Conservation (phyloP, 2,888 invertebrate species). For the Amphipoea lucens region DNA sequence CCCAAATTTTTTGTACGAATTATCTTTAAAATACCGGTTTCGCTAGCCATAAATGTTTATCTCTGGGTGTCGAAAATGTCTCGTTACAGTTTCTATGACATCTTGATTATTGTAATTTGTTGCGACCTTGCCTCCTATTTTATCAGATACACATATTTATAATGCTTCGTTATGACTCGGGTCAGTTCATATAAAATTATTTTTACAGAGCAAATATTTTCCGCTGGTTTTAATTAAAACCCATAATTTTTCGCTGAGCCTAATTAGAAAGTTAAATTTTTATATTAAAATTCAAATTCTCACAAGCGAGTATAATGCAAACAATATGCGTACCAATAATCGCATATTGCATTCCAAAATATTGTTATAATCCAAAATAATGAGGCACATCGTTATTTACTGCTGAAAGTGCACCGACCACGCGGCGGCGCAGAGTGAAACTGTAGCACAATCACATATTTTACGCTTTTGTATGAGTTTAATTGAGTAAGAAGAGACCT, state of each 20-base stretch:
- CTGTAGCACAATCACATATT: constrained; percentile 88
- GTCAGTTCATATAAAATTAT: constrained; percentile 20
- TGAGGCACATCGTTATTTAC: constrained; percentile 86
- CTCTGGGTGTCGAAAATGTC: constrained; percentile 75
- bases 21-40: constrained; percentile 66
- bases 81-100: constrained; percentile 71
- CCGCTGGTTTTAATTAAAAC: constrained; percentile 59
- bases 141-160: constrained; percentile 16
- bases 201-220: constrained; percentile 33
- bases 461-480: constrained; percentile 88
- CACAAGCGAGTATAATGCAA: constrained; percentile 55
- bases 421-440: constrained; percentile 77
- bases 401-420: constrained; percentile 78
- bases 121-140: constrained; percentile 53
- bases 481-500: constrained; percentile 88
- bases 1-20: constrained; percentile 33
- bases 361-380: constrained; percentile 87
- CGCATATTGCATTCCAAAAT: constrained; percentile 84
- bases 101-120: constrained; percentile 71
- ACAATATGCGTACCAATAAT: constrained; percentile 64
- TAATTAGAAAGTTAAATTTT: constrained; percentile 66
- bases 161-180: constrained; percentile 30
- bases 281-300: constrained; percentile 68
- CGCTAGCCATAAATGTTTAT: constrained; percentile 69
- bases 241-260: constrained; percentile 51